Percentiles rank a stretch among this genome's conserved stretches.
These are phyloP conservation scores for Microdon myrmicae DNA, from an alignment of 2,888 invertebrate genomes.

Conservation along the genomic window DNA sequence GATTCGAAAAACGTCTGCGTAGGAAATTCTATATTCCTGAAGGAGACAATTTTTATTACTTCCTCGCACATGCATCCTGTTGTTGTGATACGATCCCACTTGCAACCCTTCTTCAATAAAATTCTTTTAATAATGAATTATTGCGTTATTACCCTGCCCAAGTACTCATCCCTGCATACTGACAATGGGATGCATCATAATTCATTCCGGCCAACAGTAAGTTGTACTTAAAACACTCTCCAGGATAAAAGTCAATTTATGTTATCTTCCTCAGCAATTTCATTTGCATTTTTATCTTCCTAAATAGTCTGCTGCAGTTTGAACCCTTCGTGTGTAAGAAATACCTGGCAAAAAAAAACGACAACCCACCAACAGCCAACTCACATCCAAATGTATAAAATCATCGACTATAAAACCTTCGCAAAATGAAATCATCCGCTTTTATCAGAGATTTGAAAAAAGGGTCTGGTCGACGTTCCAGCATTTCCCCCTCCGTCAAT, in stretches of 20 bases:
- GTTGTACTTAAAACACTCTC: background rate
- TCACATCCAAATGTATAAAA: too few species aligned
- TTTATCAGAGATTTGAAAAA: slow-evolving; percentile 26
- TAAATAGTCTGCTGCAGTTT: slow-evolving; percentile 6
- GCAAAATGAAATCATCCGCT: slow-evolving; percentile 18
- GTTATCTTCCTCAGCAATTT: slow-evolving; percentile 40
- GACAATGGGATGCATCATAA: slow-evolving; percentile 1
- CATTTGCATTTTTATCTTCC: slow-evolving; percentile 44
- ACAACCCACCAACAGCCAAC: too few species aligned
- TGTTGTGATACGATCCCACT: background rate
- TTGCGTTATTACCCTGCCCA: slow-evolving; percentile 9
- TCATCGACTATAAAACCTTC: slow-evolving; percentile 34
- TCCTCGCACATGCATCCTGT: too few species aligned
- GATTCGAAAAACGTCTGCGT: too few species aligned
- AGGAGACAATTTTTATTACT: too few species aligned
- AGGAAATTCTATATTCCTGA: too few species aligned
- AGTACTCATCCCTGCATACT: background rate
- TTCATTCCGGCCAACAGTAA: slow-evolving; percentile 1
- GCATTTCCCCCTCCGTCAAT: slow-evolving; percentile 14
- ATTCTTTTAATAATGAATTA: slow-evolving; percentile 13
- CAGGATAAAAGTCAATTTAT: slow-evolving; percentile 31
- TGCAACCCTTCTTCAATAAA: background rate
- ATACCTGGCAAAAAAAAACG: slow-evolving; percentile 26
- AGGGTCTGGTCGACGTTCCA: slow-evolving; percentile 9
- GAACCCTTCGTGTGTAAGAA: background rate